phyloP scores from a whole-genome alignment of 64 coral and sea anemone species.

The Montipora sp. region DNA sequence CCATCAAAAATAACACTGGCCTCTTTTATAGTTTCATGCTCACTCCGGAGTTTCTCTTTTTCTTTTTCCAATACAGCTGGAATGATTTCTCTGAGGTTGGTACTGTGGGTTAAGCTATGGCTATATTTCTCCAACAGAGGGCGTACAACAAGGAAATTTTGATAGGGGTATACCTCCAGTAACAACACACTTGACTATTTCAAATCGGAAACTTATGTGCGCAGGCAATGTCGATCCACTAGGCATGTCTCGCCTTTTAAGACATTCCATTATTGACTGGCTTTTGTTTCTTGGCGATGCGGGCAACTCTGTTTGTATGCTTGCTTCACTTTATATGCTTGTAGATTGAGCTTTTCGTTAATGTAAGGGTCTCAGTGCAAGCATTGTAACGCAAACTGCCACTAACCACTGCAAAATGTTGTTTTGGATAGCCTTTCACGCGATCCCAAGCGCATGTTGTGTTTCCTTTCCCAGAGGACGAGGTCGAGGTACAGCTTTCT shows the following conservation, averaged over 20 bases:
- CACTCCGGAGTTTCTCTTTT: no score
- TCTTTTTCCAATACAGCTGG: no score
- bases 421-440: conserved; percentile 64
- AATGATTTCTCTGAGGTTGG: no score
- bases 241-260: conserved; percentile 33
- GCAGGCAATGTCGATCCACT: conserved; percentile 71
- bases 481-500: background rate
- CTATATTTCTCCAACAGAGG: no score
- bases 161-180: conserved; percentile 66
- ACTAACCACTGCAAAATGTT: conserved; percentile 71
- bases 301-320: conserved; percentile 68
- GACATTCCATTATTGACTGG: conserved; percentile 66
- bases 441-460: conserved; percentile 61
- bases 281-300: conserved; percentile 59
- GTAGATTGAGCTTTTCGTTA: conserved; percentile 69
- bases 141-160: no score
- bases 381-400: conserved; percentile 58
- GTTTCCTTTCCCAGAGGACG: conserved; percentile 50
- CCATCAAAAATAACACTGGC: no score
- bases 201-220: conserved; percentile 60
- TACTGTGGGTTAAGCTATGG: no score
- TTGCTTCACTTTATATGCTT: conserved; percentile 58
- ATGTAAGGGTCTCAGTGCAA: conserved; percentile 61
- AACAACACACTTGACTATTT: conserved; percentile 70
- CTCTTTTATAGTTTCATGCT: no score